A percentile compares a stretch with the other conserved stretches of the same genome.
phyloP scores from a whole-genome alignment of 2,888 invertebrate species.

The Drosophila macrothrix region DNA sequence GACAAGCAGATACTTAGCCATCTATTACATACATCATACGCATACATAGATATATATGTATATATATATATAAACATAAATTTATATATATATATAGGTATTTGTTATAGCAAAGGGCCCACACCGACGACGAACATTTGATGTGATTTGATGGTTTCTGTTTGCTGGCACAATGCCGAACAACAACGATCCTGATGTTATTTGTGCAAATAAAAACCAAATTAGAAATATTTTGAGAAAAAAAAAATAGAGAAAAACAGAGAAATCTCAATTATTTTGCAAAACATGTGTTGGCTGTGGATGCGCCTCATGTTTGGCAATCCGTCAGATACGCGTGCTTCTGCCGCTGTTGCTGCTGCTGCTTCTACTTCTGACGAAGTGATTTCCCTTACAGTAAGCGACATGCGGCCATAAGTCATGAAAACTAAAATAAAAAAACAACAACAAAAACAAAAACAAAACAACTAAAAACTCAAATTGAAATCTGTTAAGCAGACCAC shows the following conservation, averaged over 20 bases:
- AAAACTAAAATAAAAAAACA: not conserved
- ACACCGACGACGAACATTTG: conserved; percentile 34
- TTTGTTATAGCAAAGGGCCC: conserved; percentile 42
- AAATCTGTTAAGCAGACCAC: conserved; percentile 68
- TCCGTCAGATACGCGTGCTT: conserved; percentile 75
- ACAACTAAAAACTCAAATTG: conserved; percentile 44
- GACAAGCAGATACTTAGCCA: conserved; percentile 47
- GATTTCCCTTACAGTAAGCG: conserved; percentile 42
- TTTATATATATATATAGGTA: not conserved
- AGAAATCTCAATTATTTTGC: conserved; percentile 77
- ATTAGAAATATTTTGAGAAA: conserved; percentile 57
- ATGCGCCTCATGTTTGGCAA: conserved; percentile 67
- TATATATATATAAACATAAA: not conserved
- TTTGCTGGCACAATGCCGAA: conserved; percentile 63
- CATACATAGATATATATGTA: not conserved
- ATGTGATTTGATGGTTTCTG: conserved; percentile 51
- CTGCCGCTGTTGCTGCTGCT: not conserved
- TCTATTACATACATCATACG: conserved; percentile 7
- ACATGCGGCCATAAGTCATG: conserved; percentile 56
- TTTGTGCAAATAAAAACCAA: conserved; percentile 57
- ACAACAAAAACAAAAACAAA: not conserved
- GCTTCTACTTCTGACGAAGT: conserved; percentile 17
- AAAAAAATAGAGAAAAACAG: conserved; percentile 5
- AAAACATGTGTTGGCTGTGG: conserved; percentile 74
- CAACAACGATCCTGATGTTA: conserved; percentile 43